Evolutionary conservation across 2,113 vertebrate genomes (phyloP).

Genomic region (Platysternon megacephalum): DNA sequence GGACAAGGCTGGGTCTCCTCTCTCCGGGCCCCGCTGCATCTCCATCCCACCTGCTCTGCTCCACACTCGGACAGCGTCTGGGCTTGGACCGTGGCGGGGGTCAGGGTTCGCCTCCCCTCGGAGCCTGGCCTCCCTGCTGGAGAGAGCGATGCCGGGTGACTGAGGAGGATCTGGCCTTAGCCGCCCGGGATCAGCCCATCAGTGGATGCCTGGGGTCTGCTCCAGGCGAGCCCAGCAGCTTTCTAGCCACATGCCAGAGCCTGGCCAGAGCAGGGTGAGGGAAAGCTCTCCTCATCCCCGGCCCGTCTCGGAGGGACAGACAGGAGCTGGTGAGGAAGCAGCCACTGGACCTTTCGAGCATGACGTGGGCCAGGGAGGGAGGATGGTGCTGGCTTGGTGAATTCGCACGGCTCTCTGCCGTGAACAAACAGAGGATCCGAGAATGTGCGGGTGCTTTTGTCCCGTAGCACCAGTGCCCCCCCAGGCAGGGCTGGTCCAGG

Average conservation of each 20-base stretch:
- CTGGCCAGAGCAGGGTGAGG: not conserved
- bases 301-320: not conserved
- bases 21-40: not conserved
- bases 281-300: not conserved
- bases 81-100: not conserved
- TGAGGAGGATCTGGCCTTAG: not conserved
- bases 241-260: no score
- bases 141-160: not conserved
- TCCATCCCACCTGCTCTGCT: not conserved
- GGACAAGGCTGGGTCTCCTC: not conserved
- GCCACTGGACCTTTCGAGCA: not conserved
- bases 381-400: not conserved
- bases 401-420: not conserved
- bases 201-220: not conserved
- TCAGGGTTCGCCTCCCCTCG: no score
- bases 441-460: not conserved
- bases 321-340: not conserved
- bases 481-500: not conserved
- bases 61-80: not conserved
- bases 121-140: not conserved
- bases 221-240: not conserved
- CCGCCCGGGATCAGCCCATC: not conserved
- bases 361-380: not conserved
- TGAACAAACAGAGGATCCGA: not conserved
- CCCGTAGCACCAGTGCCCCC: no score